Evolutionary conservation across 2,113 vertebrate genomes (phyloP), one percentile per base, ranked within the genome.

Genomic region (Archocentrus centrarchus): DNA sequence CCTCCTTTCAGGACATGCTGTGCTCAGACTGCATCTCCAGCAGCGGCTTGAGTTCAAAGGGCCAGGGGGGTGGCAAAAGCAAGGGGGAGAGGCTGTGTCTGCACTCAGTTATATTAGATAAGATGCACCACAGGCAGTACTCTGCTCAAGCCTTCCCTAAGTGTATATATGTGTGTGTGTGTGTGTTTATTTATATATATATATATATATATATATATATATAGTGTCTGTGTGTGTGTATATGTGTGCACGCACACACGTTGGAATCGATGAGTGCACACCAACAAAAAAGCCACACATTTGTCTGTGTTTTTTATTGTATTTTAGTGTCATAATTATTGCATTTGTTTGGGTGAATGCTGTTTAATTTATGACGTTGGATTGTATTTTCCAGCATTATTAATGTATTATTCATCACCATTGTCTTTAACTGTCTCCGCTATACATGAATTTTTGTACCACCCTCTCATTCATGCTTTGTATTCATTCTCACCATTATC

Each of bases 1-100:
- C 94, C 94, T 90, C 75, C 32, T 91, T 91, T 91, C 84, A 91
- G 89, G 86, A 93, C 89, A 86, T 60, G 89, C 92, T 92, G 94
- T 85, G 88, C 91, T 91, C 88, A 83, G 90, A 91, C 83, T 76
- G 63, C 93, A 93, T 92, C 93, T 89, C 81, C 86, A 91, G 88
- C 89, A 81, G 81, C 39, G 59, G 88, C 84, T 91, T 90, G 60
- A 83, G 91, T 90, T 94, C 85, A 92, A 93, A 93, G 90, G 83
- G 80, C 84, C 9, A 30, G 15, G 60, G 66, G 81, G 75, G 55
- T 4, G 60, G 62, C 79, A 66, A 73, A 63, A 30, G 77, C 35
- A n/a, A 78, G 62, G 59, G 85, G 82, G 84, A 68, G 85, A 89
- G 63, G 79, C 70, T 75, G 85, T 59, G 75, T 66, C 81, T 91